Base-by-base conservation (phyloP, 2,797 vertebrate genomes). In the Tamandua tetradactyla region DNA sequence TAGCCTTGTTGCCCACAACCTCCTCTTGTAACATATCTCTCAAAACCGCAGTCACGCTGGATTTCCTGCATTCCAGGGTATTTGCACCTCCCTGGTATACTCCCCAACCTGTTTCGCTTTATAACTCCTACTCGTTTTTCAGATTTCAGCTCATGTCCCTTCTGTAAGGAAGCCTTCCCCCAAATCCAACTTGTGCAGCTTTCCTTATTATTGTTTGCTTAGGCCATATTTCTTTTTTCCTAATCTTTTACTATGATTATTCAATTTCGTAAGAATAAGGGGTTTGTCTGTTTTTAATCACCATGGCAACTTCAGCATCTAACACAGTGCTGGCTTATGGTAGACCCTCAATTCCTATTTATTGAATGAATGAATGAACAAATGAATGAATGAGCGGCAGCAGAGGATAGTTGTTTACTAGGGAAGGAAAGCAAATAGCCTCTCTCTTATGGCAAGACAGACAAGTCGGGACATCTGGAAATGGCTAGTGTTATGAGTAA, bases 231-330 rank as follows among this genome's bases (percentile, higher is more conserved):
- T 86, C 64, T 40, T 69, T 87, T 91, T 71, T 35, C 86, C 52
- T 23, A 30, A 25, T 87, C 69, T 78, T 71, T 80, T 76, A 15
- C 57, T 59, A 57, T 10, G 44, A 79, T 66, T 93, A 32, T 74
- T 93, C 44, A 74, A 44, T 62, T 72, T 87, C 44, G 1, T 23
- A 47, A 92, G 9, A 87, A 30, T 22, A 75, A 49, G 64, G 25
- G 35, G 64, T 35, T 2, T 32, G 44, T 30, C 57, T 78, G n/a
- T 30, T 76, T 95, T 55, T 66, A 87, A 66, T 69, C 72, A 22
- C 76, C 55, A 18, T 72, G 89, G 44, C 93, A 76, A 97, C 75
- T 87, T 30, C 57, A 84, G 76, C 42, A 66, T 20, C 14, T 47
- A 79, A 82, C 47, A 57, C 10, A 37, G 68, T 30, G 27, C 75